phyloP scores from a whole-genome alignment of 2,113 vertebrate genomes.

The Otus sunia region DNA sequence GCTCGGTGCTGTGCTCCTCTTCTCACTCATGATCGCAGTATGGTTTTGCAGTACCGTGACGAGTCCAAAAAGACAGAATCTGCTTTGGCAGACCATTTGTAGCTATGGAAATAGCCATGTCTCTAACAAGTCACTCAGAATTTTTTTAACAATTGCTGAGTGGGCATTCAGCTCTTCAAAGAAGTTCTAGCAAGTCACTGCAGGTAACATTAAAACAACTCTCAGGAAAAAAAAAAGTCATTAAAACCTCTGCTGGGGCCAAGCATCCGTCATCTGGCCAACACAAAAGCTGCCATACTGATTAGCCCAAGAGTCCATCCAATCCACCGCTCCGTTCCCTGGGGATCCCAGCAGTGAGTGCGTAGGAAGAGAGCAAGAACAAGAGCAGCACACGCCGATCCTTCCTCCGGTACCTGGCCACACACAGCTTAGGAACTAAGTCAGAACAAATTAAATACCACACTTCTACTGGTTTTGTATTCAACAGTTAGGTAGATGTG shows the following conservation, averaged over 20 bases:
- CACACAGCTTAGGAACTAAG: neutral
- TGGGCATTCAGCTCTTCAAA: neutral
- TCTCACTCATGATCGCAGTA: neutral
- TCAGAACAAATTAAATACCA: neutral
- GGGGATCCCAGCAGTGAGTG: accelerated
- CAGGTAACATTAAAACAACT: neutral
- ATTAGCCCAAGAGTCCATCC: neutral
- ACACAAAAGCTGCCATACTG: neutral
- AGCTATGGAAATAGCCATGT: neutral
- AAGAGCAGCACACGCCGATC: accelerated
- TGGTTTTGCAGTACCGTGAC: neutral
- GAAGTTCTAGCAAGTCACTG: neutral
- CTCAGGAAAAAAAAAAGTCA: neutral
- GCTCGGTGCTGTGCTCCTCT: neutral
- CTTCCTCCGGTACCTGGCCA: neutral
- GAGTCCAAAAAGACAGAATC: neutral
- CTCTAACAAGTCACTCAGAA: neutral
- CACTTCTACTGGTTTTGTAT: neutral
- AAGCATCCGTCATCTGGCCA: neutral
- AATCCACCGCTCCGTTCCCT: accelerated
- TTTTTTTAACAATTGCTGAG: neutral
- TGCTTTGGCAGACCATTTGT: neutral
- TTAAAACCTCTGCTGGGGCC: neutral
- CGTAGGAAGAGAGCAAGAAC: neutral
- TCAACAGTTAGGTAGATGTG: neutral